phyloP scores from a whole-genome alignment of 2,888 invertebrate species.

The Pyrrhosoma nymphula region DNA sequence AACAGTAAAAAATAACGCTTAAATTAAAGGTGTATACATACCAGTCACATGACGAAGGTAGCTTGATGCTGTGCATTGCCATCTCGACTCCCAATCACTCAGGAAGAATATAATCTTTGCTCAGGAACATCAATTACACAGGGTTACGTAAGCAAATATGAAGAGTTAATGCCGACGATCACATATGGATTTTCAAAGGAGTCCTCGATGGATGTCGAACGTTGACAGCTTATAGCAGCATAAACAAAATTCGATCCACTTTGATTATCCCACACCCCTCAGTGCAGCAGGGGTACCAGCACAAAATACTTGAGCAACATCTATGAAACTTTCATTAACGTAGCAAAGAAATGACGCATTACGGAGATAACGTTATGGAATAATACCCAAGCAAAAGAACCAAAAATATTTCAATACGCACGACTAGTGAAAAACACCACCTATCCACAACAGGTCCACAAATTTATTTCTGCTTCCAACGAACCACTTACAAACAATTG shows the following conservation, averaged over 20 bases:
- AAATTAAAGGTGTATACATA: not conserved
- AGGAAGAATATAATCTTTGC: too few relatives aligned
- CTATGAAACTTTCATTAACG: not conserved
- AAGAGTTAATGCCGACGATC: not conserved
- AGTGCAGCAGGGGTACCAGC: not conserved
- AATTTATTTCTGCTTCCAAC: too few relatives aligned
- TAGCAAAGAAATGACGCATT: too few relatives aligned
- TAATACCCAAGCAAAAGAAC: too few relatives aligned
- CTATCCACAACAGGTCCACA: too few relatives aligned
- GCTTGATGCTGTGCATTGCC: constrained; percentile 22
- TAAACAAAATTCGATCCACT: not conserved
- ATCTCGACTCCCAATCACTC: not conserved
- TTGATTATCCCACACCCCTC: not conserved
- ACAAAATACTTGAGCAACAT: not conserved
- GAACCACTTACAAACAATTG: too few relatives aligned
- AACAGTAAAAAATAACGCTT: not conserved
- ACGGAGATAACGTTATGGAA: too few relatives aligned
- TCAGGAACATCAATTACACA: too few relatives aligned
- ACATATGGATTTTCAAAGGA: not conserved
- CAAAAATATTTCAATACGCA: too few relatives aligned
- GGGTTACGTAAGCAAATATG: not conserved
- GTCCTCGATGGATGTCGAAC: not conserved
- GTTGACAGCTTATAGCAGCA: not conserved
- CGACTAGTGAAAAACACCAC: too few relatives aligned
- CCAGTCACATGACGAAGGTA: constrained; percentile 55